phyloP scores from a whole-genome alignment of 2,888 invertebrate genomes.

The Melanophora roralis region DNA sequence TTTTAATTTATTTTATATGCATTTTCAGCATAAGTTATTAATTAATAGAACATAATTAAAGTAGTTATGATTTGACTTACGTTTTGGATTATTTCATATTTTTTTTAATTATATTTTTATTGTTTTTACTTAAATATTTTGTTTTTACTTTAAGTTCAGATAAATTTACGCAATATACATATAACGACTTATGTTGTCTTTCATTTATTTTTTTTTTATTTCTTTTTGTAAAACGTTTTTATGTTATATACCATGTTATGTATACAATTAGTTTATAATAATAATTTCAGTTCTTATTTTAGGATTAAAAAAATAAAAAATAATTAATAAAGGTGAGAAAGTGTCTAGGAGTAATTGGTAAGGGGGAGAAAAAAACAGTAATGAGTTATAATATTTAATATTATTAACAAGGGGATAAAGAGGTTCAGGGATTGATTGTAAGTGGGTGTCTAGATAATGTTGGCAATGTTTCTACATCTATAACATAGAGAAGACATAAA shows the following conservation, averaged over 20 bases:
- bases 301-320: too few relatives aligned
- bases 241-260: slow-evolving; percentile 29
- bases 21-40: slow-evolving; percentile 60
- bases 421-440: neutral
- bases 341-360: neutral
- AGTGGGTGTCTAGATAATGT: slow-evolving; percentile 20
- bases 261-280: slow-evolving; percentile 31
- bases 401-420: slow-evolving; percentile 29
- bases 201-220: slow-evolving; percentile 4
- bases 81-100: slow-evolving; percentile 50
- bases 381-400: slow-evolving; percentile 52
- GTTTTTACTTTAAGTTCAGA: slow-evolving; percentile 33
- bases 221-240: neutral
- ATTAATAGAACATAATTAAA: slow-evolving; percentile 54
- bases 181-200: slow-evolving; percentile 40
- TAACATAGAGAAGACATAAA: neutral
- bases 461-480: neutral
- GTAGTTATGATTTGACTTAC: slow-evolving; percentile 57
- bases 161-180: slow-evolving; percentile 47
- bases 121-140: slow-evolving; percentile 28
- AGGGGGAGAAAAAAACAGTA: neutral
- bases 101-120: neutral
- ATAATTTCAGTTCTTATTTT: slow-evolving; percentile 54
- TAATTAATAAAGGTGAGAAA: slow-evolving; percentile 9
- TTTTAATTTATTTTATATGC: slow-evolving; percentile 57